phyloP scores from a whole-genome alignment of 2,797 vertebrate species.

The Philypnodon macrostomus region DNA sequence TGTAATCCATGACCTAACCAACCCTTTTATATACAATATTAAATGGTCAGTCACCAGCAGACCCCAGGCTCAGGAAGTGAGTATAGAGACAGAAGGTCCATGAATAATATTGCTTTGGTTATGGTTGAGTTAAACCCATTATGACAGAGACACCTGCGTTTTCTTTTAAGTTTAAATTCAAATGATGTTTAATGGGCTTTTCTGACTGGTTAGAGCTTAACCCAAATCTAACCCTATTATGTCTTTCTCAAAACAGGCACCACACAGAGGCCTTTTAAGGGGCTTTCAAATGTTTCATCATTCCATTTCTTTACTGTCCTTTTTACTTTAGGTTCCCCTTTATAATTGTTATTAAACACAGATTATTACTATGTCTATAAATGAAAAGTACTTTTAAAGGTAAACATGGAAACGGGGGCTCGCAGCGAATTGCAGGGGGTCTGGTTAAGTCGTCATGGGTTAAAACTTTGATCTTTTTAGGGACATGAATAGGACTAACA shows the following conservation, averaged over 20 bases:
- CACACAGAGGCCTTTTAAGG: constrained; percentile 34
- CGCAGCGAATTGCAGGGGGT: constrained; percentile 37
- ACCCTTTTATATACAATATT: too few relatives aligned
- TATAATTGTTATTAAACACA: too few relatives aligned
- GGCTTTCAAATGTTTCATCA: too few relatives aligned
- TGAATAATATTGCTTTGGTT: constrained; percentile 59
- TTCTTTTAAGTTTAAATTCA: constrained; percentile 67
- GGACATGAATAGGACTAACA: constrained; percentile 46
- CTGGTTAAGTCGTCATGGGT: constrained; percentile 52
- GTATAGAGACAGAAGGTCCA: constrained; percentile 23
- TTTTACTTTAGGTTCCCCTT: too few relatives aligned
- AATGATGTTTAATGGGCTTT: constrained; percentile 74
- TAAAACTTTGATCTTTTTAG: constrained; percentile 63
- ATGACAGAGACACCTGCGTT: constrained; percentile 66
- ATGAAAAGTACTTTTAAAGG: neutral
- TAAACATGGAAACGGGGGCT: neutral
- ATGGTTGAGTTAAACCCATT: constrained; percentile 66
- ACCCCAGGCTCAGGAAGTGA: too few relatives aligned
- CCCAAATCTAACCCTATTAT: constrained; percentile 67
- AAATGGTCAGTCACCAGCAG: neutral
- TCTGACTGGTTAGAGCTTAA: constrained; percentile 55
- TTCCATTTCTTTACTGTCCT: too few relatives aligned
- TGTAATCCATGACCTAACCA: too few relatives aligned
- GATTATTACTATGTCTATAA: too few relatives aligned
- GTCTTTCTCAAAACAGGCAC: constrained; percentile 33